These are phyloP conservation scores for Geotrypetes seraphini DNA, from an alignment of 2,797 vertebrate genomes.

Conservation along the genomic window DNA sequence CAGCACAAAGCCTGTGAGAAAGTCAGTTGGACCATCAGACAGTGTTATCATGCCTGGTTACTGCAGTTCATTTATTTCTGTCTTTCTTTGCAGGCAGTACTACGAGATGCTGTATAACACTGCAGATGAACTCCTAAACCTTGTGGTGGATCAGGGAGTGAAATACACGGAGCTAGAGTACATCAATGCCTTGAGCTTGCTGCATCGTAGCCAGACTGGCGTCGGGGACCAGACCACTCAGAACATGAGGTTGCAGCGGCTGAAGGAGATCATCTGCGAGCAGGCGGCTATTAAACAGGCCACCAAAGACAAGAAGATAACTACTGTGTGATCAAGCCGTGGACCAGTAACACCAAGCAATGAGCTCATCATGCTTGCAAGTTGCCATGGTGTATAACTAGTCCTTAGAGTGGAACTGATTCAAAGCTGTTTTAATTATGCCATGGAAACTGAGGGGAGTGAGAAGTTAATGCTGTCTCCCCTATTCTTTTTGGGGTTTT, in stretches of 20 bases:
- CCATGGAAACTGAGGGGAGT: too few species aligned
- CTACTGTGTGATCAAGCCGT: constrained; percentile 62
- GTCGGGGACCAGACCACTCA: constrained; percentile 90
- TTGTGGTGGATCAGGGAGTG: constrained; percentile 95
- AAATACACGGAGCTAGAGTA: constrained; percentile 93
- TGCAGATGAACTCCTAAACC: constrained; percentile 85
- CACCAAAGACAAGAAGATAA: constrained; percentile 98
- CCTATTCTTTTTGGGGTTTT: too few species aligned
- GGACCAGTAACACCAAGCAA: rapidly evolving
- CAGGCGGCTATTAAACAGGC: constrained; percentile 97
- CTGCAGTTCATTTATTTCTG: background rate
- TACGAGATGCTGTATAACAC: constrained; percentile 98
- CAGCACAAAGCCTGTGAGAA: too few species aligned
- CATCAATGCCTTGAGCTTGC: constrained; percentile 85
- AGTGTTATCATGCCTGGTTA: background rate
- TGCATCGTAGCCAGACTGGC: constrained; percentile 93
- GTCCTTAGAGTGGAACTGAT: too few species aligned
- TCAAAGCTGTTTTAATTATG: too few species aligned
- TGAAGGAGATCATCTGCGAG: constrained; percentile 97
- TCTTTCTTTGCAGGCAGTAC: constrained; percentile 71
- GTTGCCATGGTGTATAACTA: too few species aligned
- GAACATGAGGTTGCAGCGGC: constrained; percentile 82
- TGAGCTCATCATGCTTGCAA: rapidly evolving
- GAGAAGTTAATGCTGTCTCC: too few species aligned
- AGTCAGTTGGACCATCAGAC: too few species aligned